Evolutionary conservation across 2,888 invertebrate species (phyloP).

Genomic region (Ormyrus thymus): DNA sequence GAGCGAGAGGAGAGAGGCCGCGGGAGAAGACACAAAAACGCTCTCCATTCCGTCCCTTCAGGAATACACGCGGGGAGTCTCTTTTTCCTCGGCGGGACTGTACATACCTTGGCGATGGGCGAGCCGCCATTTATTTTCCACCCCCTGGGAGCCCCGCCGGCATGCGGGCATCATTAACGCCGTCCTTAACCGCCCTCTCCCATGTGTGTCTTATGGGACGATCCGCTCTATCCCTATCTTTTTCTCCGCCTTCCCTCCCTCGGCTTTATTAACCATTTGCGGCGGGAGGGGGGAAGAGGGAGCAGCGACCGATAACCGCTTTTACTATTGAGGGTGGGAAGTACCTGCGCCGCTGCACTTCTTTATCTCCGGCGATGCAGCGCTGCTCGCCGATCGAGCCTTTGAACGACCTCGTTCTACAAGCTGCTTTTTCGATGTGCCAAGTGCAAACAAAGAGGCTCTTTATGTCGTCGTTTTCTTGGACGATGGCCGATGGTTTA

Average conservation of each 20-base stretch:
- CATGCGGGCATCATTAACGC: slow-evolving; percentile 70
- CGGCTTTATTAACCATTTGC: slow-evolving; percentile 66
- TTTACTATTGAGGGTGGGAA: slow-evolving; percentile 8
- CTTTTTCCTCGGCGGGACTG: background rate
- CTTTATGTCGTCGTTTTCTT: too few relatives aligned
- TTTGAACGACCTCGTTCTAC: slow-evolving; percentile 35
- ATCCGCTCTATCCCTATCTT: slow-evolving; percentile 24
- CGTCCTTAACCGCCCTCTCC: slow-evolving; percentile 65
- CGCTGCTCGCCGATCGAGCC: slow-evolving; percentile 12
- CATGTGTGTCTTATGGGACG: slow-evolving; percentile 64
- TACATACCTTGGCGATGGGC: slow-evolving; percentile 19
- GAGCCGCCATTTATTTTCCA: slow-evolving; percentile 66
- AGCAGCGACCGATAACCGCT: slow-evolving; percentile 1
- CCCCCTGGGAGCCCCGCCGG: slow-evolving; percentile 17
- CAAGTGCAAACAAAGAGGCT: too few relatives aligned
- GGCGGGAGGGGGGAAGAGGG: slow-evolving; percentile 50
- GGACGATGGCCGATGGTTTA: too few relatives aligned
- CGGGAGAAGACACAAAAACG: slow-evolving; percentile 6
- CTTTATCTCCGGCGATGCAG: slow-evolving; percentile 26
- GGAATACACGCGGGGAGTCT: background rate
- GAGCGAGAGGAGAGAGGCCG: background rate
- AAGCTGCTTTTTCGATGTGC: background rate
- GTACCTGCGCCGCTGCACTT: background rate
- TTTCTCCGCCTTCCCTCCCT: slow-evolving; percentile 35
- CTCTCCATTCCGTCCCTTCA: slow-evolving; percentile 38